A percentile compares a stretch with the other conserved stretches of the same genome.
phyloP scores from a whole-genome alignment of 2,113 vertebrate species.

The Pontoporia blainvillei region DNA sequence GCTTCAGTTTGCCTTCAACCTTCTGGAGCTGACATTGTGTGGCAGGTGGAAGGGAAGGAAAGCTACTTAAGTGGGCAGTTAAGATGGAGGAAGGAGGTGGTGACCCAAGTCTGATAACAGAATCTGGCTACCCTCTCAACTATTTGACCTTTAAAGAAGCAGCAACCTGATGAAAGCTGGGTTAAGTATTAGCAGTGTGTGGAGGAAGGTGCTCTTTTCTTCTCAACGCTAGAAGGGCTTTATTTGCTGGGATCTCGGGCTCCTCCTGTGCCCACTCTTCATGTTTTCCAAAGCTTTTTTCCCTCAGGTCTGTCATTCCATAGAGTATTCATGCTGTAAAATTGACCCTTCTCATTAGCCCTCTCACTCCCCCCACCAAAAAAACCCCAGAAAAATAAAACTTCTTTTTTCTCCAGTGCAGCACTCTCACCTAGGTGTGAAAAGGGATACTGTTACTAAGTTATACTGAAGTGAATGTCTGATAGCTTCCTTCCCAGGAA shows the following conservation, averaged over 20 bases:
- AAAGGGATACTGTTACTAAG: not conserved
- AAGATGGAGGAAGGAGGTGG: not conserved
- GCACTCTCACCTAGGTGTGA: not conserved
- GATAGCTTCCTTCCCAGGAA: not conserved
- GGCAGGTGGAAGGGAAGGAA: not conserved
- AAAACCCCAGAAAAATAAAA: not conserved
- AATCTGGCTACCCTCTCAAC: not conserved
- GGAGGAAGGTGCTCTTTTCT: not conserved
- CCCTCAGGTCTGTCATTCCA: not conserved
- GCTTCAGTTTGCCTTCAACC: not conserved
- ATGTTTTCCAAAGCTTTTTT: not conserved
- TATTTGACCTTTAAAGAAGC: not conserved
- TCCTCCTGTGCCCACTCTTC: not conserved
- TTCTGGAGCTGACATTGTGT: not conserved
- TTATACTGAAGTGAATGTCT: not conserved
- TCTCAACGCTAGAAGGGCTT: not conserved
- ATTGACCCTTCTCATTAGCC: not conserved
- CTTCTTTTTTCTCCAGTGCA: not conserved
- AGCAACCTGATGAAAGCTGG: not conserved
- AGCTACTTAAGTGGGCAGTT: not conserved
- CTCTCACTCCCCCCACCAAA: not conserved
- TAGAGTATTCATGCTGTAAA: not conserved
- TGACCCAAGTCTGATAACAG: not conserved
- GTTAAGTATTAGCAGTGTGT: not conserved
- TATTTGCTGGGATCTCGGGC: not conserved